A percentile compares a stretch with the other conserved stretches of the same genome.
Evolutionary conservation across 2,113 vertebrate genomes (phyloP).

Genomic region (Burhinus oedicnemus): DNA sequence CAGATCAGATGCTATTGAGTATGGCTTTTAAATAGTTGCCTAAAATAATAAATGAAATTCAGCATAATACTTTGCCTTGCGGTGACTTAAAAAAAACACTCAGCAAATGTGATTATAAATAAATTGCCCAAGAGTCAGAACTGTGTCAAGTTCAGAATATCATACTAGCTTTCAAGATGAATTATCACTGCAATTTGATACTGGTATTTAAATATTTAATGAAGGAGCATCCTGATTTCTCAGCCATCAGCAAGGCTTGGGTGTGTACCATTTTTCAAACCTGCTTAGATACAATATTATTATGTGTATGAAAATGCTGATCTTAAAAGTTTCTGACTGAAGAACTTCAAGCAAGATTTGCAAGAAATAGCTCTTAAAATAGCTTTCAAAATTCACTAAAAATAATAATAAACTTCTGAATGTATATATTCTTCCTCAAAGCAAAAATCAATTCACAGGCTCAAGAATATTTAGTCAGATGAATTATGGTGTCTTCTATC

Average conservation of each 20-base stretch:
- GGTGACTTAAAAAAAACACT: constrained; percentile 46
- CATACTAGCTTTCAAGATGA: background rate
- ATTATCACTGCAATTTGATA: background rate
- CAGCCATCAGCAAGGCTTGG: background rate
- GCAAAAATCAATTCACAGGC: background rate
- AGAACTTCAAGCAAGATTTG: background rate
- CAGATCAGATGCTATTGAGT: background rate
- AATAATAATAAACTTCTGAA: background rate
- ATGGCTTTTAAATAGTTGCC: constrained; percentile 42
- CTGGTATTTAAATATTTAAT: background rate
- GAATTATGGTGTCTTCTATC: background rate
- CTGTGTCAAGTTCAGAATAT: background rate
- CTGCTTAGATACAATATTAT: background rate
- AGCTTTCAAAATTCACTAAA: background rate
- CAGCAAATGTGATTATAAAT: constrained; percentile 42
- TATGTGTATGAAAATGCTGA: background rate
- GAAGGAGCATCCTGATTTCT: background rate
- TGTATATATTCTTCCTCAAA: background rate
- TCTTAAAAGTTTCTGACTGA: background rate
- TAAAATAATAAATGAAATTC: constrained; percentile 32
- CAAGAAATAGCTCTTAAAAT: background rate
- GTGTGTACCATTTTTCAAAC: background rate
- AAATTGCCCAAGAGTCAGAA: background rate
- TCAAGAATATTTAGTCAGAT: background rate
- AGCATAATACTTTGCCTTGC: background rate